Evolutionary conservation across 2,113 vertebrate genomes (phyloP).

Genomic region (Gymnogyps californianus): DNA sequence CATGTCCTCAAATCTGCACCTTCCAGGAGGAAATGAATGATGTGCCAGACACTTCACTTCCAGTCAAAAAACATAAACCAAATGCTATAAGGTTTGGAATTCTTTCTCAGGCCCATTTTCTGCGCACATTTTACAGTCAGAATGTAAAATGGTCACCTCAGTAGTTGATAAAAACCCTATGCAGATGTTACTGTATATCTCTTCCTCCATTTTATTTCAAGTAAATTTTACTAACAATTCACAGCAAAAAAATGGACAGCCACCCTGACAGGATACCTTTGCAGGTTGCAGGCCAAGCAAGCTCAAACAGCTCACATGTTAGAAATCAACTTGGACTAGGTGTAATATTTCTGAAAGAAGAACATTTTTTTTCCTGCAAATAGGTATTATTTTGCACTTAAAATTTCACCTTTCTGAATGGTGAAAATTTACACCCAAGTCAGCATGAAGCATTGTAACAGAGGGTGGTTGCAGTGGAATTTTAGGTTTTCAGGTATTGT

Average conservation of each 20-base stretch:
- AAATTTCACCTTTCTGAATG: neutral
- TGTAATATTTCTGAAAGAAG: neutral
- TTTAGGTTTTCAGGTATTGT: neutral
- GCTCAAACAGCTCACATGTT: neutral
- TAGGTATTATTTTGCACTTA: neutral
- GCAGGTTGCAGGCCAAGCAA: neutral
- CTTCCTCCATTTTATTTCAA: neutral
- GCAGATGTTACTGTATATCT: neutral
- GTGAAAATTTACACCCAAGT: neutral
- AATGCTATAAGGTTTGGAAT: neutral
- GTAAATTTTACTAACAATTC: neutral
- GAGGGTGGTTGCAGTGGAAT: neutral
- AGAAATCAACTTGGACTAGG: neutral
- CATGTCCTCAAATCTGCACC: conserved; percentile 52
- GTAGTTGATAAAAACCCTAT: neutral
- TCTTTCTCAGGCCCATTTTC: neutral
- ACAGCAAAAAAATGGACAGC: neutral
- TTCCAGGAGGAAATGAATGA: conserved; percentile 34
- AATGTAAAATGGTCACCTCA: neutral
- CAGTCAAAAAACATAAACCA: conserved; percentile 21
- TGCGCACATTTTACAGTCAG: neutral
- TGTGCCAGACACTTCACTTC: conserved; percentile 24
- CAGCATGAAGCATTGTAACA: neutral
- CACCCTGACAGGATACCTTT: neutral
- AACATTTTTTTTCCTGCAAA: neutral